Conservation (phyloP, 2,888 invertebrate genomes). For the Lissocephala sabroskyi region DNA sequence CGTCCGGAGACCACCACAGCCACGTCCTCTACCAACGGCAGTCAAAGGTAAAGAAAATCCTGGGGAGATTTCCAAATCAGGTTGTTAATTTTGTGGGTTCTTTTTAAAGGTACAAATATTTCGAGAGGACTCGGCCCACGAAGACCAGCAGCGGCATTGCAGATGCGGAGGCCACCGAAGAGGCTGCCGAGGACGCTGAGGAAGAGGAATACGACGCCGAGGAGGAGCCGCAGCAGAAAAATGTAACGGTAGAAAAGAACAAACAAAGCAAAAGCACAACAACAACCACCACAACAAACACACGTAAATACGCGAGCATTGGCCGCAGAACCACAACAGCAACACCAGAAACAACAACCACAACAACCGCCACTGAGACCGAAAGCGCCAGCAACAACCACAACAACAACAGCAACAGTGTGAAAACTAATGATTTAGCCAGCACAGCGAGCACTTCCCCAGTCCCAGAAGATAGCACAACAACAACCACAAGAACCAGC, state of each 20-base stretch:
- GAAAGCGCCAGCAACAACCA: conserved; percentile 38
- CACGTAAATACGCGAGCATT: conserved; percentile 69
- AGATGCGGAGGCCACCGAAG: conserved; percentile 27
- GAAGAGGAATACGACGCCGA: conserved; percentile 40
- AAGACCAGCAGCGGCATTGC: conserved; percentile 35
- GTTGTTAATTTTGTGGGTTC: not conserved
- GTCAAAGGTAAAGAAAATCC: no score
- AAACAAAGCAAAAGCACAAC: conserved; percentile 45
- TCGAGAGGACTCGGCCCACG: conserved; percentile 66
- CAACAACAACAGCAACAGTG: conserved; percentile 45
- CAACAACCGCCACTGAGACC: conserved; percentile 41
- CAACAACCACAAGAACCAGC: conserved; percentile 26
- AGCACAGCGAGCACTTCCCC: conserved; percentile 44
- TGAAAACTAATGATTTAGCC: conserved; percentile 39
- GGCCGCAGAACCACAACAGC: conserved; percentile 62
- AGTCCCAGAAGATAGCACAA: conserved; percentile 64
- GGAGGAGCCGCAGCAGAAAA: conserved; percentile 53
- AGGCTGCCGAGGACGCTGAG: conserved; percentile 33
- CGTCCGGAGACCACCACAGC: conserved; percentile 29
- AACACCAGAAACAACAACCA: conserved; percentile 39
- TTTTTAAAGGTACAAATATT: conserved; percentile 63
- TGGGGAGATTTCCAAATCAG: no score
- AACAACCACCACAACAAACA: conserved; percentile 53
- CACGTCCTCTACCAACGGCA: no score
- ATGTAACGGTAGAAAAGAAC: conserved; percentile 70